Evolutionary conservation across 2,888 invertebrate genomes (phyloP).

Genomic region (Synergus itoensis): DNA sequence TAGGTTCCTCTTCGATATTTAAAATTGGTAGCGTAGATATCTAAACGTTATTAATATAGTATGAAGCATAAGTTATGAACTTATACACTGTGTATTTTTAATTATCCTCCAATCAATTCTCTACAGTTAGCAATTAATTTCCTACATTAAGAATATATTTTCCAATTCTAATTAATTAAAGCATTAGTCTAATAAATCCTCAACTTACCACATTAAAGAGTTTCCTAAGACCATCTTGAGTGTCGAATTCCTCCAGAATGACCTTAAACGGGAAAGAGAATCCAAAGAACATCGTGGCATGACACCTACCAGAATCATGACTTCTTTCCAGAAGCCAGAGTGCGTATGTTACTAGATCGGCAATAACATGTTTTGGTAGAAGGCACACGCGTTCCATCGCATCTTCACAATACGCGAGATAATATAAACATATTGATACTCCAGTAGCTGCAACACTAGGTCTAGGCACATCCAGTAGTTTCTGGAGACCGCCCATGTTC

Average conservation of each 20-base stretch:
- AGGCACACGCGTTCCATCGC: conserved; percentile 97
- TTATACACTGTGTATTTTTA: neutral
- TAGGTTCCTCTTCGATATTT: conserved; percentile 82
- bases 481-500: conserved; percentile 90
- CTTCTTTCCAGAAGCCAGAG: conserved; percentile 97
- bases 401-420: conserved; percentile 97
- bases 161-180: neutral
- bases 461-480: conserved; percentile 92
- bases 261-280: conserved; percentile 95
- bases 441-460: conserved; percentile 98
- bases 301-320: conserved; percentile 98
- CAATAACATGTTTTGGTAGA: conserved; percentile 87
- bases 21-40: conserved; percentile 92
- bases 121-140: neutral
- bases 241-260: conserved; percentile 96
- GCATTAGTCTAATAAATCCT: neutral
- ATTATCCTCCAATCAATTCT: neutral
- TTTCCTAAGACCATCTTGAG: conserved; percentile 94
- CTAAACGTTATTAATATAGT: conserved; percentile 75
- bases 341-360: conserved; percentile 92
- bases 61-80: neutral
- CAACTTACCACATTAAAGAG: conserved; percentile 92
- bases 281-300: conserved; percentile 99
- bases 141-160: neutral
- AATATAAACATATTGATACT: conserved; percentile 97